Conservation (phyloP, 2,888 invertebrate genomes). For the Thysanoteuthis rhombus region DNA sequence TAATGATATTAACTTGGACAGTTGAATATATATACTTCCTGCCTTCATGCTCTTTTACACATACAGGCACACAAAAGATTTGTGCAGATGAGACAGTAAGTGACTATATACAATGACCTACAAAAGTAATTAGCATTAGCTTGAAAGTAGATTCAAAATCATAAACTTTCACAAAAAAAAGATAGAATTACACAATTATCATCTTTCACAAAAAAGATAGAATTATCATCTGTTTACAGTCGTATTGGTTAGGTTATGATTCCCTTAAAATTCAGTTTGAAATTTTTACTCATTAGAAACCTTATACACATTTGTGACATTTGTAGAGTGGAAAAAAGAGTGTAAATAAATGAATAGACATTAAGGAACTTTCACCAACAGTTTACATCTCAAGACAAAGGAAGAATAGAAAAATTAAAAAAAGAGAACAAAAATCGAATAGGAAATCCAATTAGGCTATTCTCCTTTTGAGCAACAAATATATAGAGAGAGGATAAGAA, state of each 20-base stretch:
- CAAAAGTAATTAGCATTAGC: not conserved
- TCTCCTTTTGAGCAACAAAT: not conserved
- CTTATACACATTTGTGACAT: not conserved
- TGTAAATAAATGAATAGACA: not conserved
- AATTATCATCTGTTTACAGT: not conserved
- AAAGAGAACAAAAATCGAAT: not conserved
- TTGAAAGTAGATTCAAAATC: not conserved
- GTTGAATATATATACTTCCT: too few relatives aligned
- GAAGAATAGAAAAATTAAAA: not conserved
- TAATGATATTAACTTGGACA: too few relatives aligned
- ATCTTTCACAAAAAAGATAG: not conserved
- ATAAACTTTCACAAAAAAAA: not conserved
- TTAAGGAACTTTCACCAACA: not conserved
- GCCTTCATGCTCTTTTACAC: too few relatives aligned
- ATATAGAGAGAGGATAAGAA: not conserved
- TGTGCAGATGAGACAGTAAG: too few relatives aligned
- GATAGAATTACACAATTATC: too few relatives aligned
- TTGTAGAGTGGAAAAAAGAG: not conserved
- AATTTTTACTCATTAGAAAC: not conserved
- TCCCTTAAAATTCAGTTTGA: not conserved
- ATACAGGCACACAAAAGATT: too few relatives aligned
- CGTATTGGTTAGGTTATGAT: not conserved
- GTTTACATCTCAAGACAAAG: not conserved
- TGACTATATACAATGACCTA: too few relatives aligned
- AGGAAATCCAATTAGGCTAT: slow-evolving; percentile 12